phyloP scores from a whole-genome alignment of 2,797 vertebrate species.

The Natrix natrix region DNA sequence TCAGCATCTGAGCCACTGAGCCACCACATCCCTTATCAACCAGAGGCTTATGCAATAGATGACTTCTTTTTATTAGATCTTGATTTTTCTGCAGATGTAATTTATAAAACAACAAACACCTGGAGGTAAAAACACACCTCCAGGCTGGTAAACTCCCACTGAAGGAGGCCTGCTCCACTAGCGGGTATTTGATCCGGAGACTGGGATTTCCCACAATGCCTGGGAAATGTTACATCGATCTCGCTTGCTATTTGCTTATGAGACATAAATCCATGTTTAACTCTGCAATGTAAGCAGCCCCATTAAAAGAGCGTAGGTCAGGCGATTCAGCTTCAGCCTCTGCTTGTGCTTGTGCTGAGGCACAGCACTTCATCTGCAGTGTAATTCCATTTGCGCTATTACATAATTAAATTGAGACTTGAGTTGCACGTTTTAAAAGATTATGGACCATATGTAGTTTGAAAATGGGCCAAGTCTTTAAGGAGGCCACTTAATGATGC shows the following conservation, averaged over 20 bases:
- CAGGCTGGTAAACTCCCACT: neutral
- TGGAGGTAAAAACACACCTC: neutral
- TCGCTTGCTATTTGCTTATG: neutral
- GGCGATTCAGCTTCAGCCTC: slow-evolving; percentile 66
- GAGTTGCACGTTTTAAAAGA: slow-evolving; percentile 93
- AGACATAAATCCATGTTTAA: neutral
- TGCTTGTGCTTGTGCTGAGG: slow-evolving; percentile 76
- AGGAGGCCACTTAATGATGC: slow-evolving; percentile 74
- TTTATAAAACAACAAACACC: neutral
- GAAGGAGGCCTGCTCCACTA: neutral
- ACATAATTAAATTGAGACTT: slow-evolving; percentile 96
- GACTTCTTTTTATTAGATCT: neutral
- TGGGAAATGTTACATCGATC: neutral
- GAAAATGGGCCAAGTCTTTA: slow-evolving; percentile 86
- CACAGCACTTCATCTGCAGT: slow-evolving; percentile 83
- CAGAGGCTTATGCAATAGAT: neutral
- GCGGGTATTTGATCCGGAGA: neutral
- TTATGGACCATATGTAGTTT: slow-evolving; percentile 97
- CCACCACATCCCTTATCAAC: neutral
- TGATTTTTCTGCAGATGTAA: neutral
- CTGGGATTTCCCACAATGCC: neutral
- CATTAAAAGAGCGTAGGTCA: slow-evolving; percentile 72
- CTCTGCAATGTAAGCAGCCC: slow-evolving; percentile 67
- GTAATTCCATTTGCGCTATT: slow-evolving; percentile 95
- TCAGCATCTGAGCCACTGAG: too few species aligned